Evolutionary conservation across 2,113 vertebrate genomes (phyloP), one percentile per base, ranked within the genome.

Genomic region (Edolisoma coerulescens): DNA sequence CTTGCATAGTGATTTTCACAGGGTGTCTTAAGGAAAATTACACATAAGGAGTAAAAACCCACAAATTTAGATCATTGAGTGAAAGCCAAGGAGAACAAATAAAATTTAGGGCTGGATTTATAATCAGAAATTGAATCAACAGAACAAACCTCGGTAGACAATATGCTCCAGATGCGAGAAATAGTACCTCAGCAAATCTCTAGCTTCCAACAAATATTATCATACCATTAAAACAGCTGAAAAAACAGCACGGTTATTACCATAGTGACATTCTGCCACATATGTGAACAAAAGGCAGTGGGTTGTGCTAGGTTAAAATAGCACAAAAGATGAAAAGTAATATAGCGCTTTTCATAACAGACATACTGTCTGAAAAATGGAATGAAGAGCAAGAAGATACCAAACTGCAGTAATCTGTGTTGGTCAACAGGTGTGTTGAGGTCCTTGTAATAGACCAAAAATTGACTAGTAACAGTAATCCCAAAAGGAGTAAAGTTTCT

Each of bases 1-100:
- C 84, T 96, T 93, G 76, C 79, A 93, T 93, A 89, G 95, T 70
- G 79, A 95, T 97, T 97, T 97, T 96, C 96, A 93, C 90, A 95
- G 95, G 68, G 71, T 74, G 71, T 91, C 88, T 95, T 93, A 93
- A 95, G 82, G 88, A 95, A 96, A 97, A 97, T 94, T 92, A 89
- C 37, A 95, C 26, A 50, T 69, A 76, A 94, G 83, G 90, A 93
- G 87, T 59, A 82, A 81, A 95, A 97, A 87, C 0, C 80, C 54
- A 95, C 79, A 91, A 90, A 96, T 96, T 95, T 88, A 91, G 37
- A 88, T 96, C 60, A 74, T 68, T 94, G 87, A 83, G 37, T 56
- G 75, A 86, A 96, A 96, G 37, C 50, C 63, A 88, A 84, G 64
- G 80, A 89, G 80, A 93, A 87, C 33, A 97, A 96, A 91, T 89